Evolutionary conservation across 2,113 vertebrate genomes (phyloP), one percentile per base, ranked within the genome.

Genomic region (Capra hircus): DNA sequence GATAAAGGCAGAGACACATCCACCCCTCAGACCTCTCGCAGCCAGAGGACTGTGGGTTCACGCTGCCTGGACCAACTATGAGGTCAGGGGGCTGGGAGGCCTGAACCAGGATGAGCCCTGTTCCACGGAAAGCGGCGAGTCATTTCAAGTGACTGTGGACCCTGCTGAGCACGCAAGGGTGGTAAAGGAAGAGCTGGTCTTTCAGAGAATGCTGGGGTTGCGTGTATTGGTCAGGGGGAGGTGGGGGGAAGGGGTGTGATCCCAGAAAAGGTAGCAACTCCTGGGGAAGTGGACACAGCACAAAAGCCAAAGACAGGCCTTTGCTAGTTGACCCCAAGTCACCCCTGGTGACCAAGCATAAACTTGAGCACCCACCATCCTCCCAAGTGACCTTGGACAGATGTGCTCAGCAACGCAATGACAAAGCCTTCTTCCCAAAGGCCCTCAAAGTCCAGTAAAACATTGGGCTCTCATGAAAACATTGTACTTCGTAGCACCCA

Each of bases 61-160:
- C 4, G 9, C 92, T 52, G n/a, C 59, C 57, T 77, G 14, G 53
- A 60, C 48, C 40, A 53, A 21, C 86, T 36, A 1, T 16, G 43
- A 60, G 59, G 82, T 59, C 55, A 80, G 17, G 17, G 50, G 67
- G 21, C 59, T 50, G 6, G 25, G 78, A 52, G 33, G 33, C 33
- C 80, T 60, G 50, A 78, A 45, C 28, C 71, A 67, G 14, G n/a
- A 30, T 14, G 27, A 50, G 6, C 77, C 36, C 40, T 91, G 67
- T 33, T 59, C n/a, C 60, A 0, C 2, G 0, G 57, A 90, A 28
- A 94, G 10, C 12, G 19, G 25, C 0, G 0, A 77, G 25, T 33
- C 40, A 5, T 67, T 82, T 21, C 14, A 50, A 84, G 21, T 15
- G 33, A 48, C 25, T 16, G 21, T 71, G 36, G 50, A 25, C 50